Percentiles rank a stretch among this genome's conserved stretches.
Evolutionary conservation across 2,797 vertebrate genomes (phyloP).

Genomic region (Pygocentrus nattereri): DNA sequence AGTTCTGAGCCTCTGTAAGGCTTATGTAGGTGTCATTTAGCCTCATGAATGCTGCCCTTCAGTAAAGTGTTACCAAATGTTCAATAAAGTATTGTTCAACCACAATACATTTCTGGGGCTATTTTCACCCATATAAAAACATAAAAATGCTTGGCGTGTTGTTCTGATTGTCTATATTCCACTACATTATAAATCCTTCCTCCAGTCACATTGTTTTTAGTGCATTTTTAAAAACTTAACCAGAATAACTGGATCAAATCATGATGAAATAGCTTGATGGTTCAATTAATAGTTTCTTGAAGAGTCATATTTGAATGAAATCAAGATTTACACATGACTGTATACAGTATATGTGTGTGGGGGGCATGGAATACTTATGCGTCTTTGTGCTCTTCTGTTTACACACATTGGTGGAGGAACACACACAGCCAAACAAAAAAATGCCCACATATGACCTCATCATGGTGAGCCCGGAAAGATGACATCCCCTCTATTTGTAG

Average conservation of each 20-base stretch:
- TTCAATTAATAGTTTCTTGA: background rate
- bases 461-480: conserved; percentile 1
- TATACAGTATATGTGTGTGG: background rate
- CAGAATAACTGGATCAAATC: background rate
- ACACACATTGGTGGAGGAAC: background rate
- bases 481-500: conserved; percentile 10
- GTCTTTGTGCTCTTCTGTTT: background rate
- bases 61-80: too few relatives aligned
- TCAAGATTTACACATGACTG: background rate
- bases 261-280: too few relatives aligned
- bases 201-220: too few relatives aligned
- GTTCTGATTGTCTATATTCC: background rate
- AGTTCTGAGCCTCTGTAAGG: too few relatives aligned
- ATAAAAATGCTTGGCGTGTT: too few relatives aligned
- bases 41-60: too few relatives aligned
- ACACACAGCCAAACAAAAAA: conserved; percentile 1
- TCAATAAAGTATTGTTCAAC: too few relatives aligned
- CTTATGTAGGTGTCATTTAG: too few relatives aligned
- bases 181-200: too few relatives aligned
- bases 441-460: conserved; percentile 34
- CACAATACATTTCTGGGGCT: too few relatives aligned
- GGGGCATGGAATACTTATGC: background rate
- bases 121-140: too few relatives aligned
- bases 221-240: background rate
- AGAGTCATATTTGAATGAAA: background rate